Conservation (phyloP, 2,113 vertebrate species). For the Nansenia antarctica region DNA sequence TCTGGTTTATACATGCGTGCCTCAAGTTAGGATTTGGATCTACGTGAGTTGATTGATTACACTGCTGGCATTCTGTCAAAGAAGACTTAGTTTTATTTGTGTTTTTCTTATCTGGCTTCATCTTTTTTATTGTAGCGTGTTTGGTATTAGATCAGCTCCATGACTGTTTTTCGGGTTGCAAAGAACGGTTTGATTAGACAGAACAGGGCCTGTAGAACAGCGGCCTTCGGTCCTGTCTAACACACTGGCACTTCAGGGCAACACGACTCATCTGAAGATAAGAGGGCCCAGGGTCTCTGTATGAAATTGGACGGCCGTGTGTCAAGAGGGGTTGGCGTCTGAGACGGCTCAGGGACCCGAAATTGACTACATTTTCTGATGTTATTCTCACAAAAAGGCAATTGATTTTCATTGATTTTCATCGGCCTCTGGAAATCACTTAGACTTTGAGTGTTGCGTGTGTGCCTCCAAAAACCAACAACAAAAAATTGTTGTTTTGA, state of each 20-base stretch:
- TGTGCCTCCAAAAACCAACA: slow-evolving; percentile 28
- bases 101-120: neutral
- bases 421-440: slow-evolving; percentile 32
- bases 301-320: slow-evolving; percentile 52
- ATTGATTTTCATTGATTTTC: slow-evolving; percentile 55
- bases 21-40: neutral
- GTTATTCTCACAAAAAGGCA: slow-evolving; percentile 59
- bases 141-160: neutral
- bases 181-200: neutral
- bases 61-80: neutral
- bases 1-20: neutral
- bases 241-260: slow-evolving; percentile 51
- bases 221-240: neutral
- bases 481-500: slow-evolving; percentile 10
- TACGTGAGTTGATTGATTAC: neutral
- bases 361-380: slow-evolving; percentile 64
- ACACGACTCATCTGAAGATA: slow-evolving; percentile 51
- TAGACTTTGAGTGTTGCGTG: slow-evolving; percentile 26
- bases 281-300: slow-evolving; percentile 42
- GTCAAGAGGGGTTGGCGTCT: slow-evolving; percentile 45
- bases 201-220: neutral
- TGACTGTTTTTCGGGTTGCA: neutral
- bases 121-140: neutral
- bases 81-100: neutral
- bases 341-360: slow-evolving; percentile 43